Percentiles rank a stretch among this genome's conserved stretches.
Conservation (phyloP, 2,113 vertebrate genomes). For the Lichenostomus cassidix region DNA sequence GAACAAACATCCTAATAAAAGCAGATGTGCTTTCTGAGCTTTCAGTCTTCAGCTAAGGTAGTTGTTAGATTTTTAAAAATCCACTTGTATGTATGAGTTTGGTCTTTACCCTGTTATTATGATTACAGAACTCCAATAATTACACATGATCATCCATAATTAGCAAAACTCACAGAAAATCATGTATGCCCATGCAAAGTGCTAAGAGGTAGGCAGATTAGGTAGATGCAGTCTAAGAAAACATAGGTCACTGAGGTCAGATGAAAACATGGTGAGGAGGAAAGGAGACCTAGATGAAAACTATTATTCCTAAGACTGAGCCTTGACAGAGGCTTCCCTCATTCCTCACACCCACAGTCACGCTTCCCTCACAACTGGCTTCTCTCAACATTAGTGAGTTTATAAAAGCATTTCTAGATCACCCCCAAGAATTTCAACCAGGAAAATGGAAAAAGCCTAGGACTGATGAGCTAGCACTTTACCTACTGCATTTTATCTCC, state of each 20-base stretch:
- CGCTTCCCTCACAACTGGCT: accelerated
- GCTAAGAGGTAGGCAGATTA: neutral
- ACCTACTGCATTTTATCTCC: neutral
- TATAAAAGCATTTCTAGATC: neutral
- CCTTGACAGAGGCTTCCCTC: neutral
- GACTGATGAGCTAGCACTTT: neutral
- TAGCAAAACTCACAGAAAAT: accelerated
- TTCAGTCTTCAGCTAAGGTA: neutral
- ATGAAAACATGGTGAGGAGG: neutral
- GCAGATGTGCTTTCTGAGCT: neutral
- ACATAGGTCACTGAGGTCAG: neutral
- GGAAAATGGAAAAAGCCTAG: neutral
- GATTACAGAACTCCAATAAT: neutral
- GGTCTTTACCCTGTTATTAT: neutral
- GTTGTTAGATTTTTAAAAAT: neutral
- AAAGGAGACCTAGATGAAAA: neutral
- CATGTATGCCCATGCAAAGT: accelerated
- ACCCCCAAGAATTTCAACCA: neutral
- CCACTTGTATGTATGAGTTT: neutral
- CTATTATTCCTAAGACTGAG: neutral
- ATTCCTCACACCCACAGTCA: neutral
- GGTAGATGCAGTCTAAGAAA: neutral
- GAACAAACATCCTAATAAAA: neutral
- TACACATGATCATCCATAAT: neutral
- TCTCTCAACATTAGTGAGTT: neutral